phyloP scores from a whole-genome alignment of 2,113 vertebrate species.

The Poeciliopsis occidentalis region DNA sequence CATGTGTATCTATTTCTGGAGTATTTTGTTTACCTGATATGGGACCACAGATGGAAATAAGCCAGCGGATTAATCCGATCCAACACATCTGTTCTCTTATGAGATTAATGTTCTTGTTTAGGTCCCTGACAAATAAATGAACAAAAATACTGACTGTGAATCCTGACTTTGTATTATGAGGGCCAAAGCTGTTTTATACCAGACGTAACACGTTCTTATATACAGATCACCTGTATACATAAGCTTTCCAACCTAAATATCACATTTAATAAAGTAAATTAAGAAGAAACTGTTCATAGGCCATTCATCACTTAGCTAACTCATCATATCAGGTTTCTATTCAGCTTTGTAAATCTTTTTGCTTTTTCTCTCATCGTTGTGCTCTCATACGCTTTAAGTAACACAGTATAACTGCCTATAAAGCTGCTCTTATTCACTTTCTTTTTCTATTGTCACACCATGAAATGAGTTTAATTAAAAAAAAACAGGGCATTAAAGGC shows the following conservation, averaged over 20 bases:
- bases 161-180: background rate
- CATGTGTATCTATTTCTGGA: no score
- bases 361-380: no score
- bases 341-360: background rate
- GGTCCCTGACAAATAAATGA: background rate
- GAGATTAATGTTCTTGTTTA: background rate
- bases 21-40: no score
- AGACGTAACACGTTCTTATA: background rate
- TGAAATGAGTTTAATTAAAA: no score
- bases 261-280: background rate
- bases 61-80: no score
- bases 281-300: background rate
- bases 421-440: no score
- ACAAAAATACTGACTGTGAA: background rate
- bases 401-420: no score
- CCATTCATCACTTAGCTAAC: no score
- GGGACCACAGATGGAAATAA: no score
- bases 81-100: no score
- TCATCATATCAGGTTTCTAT: background rate
- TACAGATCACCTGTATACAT: background rate
- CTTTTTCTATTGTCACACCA: no score
- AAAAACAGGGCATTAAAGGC: background rate
- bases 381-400: no score
- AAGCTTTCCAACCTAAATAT: background rate
- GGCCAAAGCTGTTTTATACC: background rate